These are phyloP conservation scores for Apis mellifera DNA, from an alignment of 1,140 invertebrate genomes.

Conservation along the genomic window DNA sequence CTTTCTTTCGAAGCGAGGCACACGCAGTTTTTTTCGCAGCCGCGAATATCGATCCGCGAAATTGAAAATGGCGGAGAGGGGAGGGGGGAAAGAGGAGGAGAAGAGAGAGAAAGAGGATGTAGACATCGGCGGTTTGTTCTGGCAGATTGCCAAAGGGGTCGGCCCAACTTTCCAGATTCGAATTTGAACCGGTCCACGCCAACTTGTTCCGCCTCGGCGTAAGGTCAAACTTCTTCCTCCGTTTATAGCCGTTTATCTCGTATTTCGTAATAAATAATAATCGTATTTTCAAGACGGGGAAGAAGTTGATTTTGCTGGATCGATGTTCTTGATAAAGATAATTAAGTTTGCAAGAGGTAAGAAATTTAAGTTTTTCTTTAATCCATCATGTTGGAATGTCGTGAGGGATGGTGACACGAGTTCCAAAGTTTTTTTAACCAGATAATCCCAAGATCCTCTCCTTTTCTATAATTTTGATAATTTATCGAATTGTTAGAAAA, in stretches of 20 bases:
- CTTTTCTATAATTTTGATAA: too few species aligned
- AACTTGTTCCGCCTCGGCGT: not conserved
- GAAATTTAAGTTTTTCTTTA: too few species aligned
- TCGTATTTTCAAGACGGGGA: not conserved
- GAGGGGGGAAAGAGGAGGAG: not conserved
- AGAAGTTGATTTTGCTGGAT: not conserved
- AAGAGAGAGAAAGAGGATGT: not conserved
- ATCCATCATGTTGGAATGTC: too few species aligned
- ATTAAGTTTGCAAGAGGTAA: too few species aligned
- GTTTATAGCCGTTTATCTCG: not conserved
- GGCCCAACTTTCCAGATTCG: constrained; percentile 44
- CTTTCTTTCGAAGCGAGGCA: not conserved
- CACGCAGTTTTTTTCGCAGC: not conserved
- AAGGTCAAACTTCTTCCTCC: not conserved
- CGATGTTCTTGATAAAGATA: too few species aligned
- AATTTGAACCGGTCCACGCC: constrained; percentile 43
- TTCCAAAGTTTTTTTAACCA: too few species aligned
- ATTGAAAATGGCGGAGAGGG: constrained; percentile 26
- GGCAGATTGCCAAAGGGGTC: constrained; percentile 43
- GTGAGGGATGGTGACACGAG: too few species aligned
- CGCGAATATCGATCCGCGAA: constrained; percentile 5
- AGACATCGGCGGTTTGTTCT: constrained; percentile 43
- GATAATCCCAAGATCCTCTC: too few species aligned
- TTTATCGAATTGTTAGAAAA: too few species aligned
- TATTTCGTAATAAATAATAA: not conserved